These are phyloP conservation scores for Magallana angulata DNA, from an alignment of 1,140 invertebrate species.

Conservation along the genomic window DNA sequence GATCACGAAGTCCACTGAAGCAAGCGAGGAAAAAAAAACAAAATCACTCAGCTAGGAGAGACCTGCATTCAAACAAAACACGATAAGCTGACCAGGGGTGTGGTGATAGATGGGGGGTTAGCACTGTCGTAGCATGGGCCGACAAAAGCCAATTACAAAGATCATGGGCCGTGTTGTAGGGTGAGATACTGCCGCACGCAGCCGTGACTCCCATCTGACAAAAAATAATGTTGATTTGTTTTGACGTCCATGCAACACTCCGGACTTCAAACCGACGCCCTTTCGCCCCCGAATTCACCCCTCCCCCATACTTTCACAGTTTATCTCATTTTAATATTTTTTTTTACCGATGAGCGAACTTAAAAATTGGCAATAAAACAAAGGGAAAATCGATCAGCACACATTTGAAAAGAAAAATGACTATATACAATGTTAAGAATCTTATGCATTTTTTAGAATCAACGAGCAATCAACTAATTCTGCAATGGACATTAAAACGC, in stretches of 20 bases:
- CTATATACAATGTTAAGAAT: neutral
- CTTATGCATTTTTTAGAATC: too few species aligned
- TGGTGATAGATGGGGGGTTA: neutral
- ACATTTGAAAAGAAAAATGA: neutral
- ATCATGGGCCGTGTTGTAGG: neutral
- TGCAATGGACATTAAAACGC: neutral
- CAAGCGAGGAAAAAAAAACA: neutral
- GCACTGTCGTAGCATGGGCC: neutral
- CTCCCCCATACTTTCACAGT: neutral
- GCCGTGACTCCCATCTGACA: neutral
- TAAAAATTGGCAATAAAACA: neutral
- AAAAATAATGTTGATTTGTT: neutral
- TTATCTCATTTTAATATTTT: neutral
- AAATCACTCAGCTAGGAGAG: neutral
- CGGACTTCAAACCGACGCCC: neutral
- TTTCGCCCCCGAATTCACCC: neutral
- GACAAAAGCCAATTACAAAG: conserved; percentile 8
- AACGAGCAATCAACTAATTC: neutral
- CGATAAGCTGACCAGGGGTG: neutral
- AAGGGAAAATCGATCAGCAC: neutral
- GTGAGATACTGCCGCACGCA: neutral
- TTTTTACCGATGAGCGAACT: neutral
- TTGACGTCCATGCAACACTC: neutral
- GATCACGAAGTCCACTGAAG: conserved; percentile 7
- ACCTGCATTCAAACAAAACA: neutral